Conservation (phyloP, 2,797 vertebrate genomes). For the Danionella dracula region DNA sequence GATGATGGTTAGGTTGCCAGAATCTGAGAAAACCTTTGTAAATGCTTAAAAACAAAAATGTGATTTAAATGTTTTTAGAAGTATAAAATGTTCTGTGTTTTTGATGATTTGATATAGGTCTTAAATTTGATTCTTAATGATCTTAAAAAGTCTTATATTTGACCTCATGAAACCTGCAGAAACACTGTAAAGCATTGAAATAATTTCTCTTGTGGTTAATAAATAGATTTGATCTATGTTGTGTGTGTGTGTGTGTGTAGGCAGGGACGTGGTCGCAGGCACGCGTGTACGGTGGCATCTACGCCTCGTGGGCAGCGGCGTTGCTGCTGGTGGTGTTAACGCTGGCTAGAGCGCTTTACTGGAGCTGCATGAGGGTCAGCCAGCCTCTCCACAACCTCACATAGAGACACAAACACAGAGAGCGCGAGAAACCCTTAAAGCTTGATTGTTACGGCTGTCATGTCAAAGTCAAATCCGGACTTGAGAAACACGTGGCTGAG, state of each 20-base stretch:
- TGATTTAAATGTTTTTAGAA: no score
- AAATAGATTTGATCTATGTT: not conserved
- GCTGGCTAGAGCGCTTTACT: conserved; percentile 83
- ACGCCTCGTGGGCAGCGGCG: conserved; percentile 81
- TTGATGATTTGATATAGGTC: no score
- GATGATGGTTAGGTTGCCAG: no score
- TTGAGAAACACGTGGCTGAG: conserved; percentile 13
- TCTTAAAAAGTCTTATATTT: no score
- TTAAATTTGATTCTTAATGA: no score
- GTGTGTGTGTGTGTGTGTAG: conserved; percentile 52
- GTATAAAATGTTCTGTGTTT: no score
- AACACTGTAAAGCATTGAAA: no score
- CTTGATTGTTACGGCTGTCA: conserved; percentile 1
- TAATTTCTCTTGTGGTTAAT: no score
- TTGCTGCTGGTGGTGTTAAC: conserved; percentile 79
- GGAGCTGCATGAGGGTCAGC: conserved; percentile 91
- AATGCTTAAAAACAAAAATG: no score
- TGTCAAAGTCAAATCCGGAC: conserved; percentile 14
- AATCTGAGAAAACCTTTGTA: no score
- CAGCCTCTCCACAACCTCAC: conserved; percentile 88
- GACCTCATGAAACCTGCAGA: no score
- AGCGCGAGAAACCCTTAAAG: not conserved
- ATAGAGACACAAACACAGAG: conserved; percentile 46
- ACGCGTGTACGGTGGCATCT: conserved; percentile 79
- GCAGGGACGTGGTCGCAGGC: conserved; percentile 83